Conservation (phyloP, 2,113 vertebrate genomes). For the Butorides virescens region DNA sequence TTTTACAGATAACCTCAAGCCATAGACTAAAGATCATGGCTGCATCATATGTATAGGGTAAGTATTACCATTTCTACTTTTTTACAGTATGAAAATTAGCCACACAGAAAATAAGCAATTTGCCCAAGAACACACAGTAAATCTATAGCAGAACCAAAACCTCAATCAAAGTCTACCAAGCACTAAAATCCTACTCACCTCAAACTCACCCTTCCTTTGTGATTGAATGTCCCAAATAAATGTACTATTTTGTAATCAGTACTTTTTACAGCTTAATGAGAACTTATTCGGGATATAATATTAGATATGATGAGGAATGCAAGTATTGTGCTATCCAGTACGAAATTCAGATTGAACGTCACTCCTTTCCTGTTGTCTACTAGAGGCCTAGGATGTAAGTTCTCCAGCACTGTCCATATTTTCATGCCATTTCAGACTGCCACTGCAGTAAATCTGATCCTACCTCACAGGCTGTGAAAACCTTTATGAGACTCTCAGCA, state of each 20-base stretch:
- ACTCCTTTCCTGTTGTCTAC: neutral
- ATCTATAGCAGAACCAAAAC: neutral
- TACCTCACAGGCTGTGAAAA: neutral
- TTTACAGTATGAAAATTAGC: neutral
- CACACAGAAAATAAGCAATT: neutral
- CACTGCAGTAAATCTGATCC: neutral
- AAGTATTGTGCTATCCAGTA: neutral
- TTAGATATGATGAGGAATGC: neutral
- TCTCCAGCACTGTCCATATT: neutral
- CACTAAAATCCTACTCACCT: neutral
- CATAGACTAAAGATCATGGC: neutral
- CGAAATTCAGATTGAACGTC: neutral
- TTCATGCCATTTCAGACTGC: neutral
- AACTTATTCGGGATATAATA: neutral
- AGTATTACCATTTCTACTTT: neutral
- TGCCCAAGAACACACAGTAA: neutral
- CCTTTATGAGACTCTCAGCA: neutral
- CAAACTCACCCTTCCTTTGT: neutral
- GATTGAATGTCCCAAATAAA: neutral
- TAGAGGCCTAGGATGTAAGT: neutral
- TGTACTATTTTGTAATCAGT: neutral
- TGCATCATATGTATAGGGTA: neutral
- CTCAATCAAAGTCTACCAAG: neutral
- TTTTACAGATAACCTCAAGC: neutral
- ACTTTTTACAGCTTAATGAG: neutral